A percentile compares a stretch with the other conserved stretches of the same genome.
Conservation (phyloP, 2,888 invertebrate species). For the Euclidia mi region DNA sequence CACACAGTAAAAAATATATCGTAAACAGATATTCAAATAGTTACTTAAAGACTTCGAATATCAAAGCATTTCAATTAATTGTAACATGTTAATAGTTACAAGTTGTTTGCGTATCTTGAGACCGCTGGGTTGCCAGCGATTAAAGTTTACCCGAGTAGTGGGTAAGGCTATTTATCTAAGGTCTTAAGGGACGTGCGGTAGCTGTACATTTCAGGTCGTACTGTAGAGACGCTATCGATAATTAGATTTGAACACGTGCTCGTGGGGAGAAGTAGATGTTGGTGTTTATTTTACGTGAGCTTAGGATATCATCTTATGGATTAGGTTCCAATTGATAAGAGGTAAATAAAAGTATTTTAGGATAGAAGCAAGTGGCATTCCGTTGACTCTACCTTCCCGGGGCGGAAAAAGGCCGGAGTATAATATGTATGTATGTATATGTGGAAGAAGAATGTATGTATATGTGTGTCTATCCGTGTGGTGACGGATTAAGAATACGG, state of each 20-base stretch:
- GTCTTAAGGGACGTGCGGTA: slow-evolving; percentile 5
- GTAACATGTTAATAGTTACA: slow-evolving; percentile 22
- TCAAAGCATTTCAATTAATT: slow-evolving; percentile 19
- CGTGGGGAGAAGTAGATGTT: background rate
- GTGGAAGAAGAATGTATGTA: too few species aligned
- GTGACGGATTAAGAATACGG: too few species aligned
- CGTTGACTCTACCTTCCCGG: too few species aligned
- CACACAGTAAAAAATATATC: too few species aligned
- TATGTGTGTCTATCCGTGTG: too few species aligned
- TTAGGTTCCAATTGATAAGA: too few species aligned
- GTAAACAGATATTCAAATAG: too few species aligned
- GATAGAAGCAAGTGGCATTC: too few species aligned
- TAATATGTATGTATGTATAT: too few species aligned
- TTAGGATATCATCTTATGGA: too few species aligned
- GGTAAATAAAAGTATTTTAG: too few species aligned
- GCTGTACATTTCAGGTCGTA: slow-evolving; percentile 8
- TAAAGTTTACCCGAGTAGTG: slow-evolving; percentile 18
- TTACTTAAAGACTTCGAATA: background rate
- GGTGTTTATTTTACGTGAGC: background rate
- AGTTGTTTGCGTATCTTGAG: slow-evolving; percentile 20
- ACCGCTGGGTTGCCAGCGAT: slow-evolving; percentile 15
- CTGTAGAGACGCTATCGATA: background rate
- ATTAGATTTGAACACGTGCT: slow-evolving; percentile 6
- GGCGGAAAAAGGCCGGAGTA: too few species aligned
- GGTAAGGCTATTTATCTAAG: slow-evolving; percentile 18